Base-by-base conservation (phyloP, 2,113 vertebrate species). In the Oncorhynchus masou region DNA sequence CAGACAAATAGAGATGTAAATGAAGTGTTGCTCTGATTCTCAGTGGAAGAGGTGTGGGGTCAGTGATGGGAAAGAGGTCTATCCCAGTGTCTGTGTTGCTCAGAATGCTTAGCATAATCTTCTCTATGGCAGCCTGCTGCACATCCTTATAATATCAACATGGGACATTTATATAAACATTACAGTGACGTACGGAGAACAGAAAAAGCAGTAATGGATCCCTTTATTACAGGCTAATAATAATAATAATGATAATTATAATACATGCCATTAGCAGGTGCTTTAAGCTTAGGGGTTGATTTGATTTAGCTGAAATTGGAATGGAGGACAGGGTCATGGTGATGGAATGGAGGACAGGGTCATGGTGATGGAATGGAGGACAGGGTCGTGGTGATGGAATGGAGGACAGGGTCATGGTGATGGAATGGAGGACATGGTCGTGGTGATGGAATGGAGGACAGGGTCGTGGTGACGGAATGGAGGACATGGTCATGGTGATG, bases 11-110 rank as follows among this genome's bases (percentile, higher is more conserved):
- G 57, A 62, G 59, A n/a, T 62, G n/a, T 62, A 62, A 62, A 24
- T 62, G 7, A 62, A 24, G n/a, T 7, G 5, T 22, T 62, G 20
- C n/a, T 22, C 19, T 62, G 59, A n/a, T 62, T 22, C 59, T 62
- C 59, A 16, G 59, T 22, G n/a, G n/a, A n/a, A 45, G 39, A n/a
- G n/a, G 59, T 24, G 59, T 62, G 59, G 59, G 59, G 7, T 62
- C 59, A 62, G 39, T 45, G 39, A 45, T 22, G 59, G 59, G 59
- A 62, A 74, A 83, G 59, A 79, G 68, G 73, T 45, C 9, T 45
- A 45, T 45, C 39, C 39, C 39, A 45, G 39, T 45, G 39, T 45
- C 39, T 11, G 39, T 45, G 59, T 62, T 9, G 20, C 59, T n/a
- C 19, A 62, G 59, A 62, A 62, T 62, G 7, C 59, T 3, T 62